Conservation (phyloP, 1,140 invertebrate genomes). For the Hetaerina americana region DNA sequence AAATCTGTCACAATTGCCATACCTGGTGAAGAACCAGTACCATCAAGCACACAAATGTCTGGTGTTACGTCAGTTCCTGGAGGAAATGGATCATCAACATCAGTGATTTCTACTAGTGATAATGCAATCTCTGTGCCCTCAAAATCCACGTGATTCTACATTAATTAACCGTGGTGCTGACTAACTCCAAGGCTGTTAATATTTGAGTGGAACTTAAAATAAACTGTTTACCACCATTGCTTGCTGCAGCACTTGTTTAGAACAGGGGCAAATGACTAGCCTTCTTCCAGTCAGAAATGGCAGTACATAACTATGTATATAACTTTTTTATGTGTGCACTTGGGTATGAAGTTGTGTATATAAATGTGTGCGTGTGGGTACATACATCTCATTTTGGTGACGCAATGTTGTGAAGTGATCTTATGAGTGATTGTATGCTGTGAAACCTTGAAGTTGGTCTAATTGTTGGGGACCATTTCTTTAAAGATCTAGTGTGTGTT, state of each 20-base stretch:
- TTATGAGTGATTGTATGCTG: neutral
- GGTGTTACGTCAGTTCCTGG: neutral
- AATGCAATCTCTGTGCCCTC: neutral
- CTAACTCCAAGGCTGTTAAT: too few species aligned
- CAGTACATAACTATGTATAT: too few species aligned
- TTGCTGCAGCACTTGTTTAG: too few species aligned
- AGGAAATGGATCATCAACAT: neutral
- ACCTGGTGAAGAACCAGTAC: conserved; percentile 9
- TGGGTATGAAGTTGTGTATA: neutral
- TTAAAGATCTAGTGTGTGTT: neutral
- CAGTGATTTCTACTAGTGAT: neutral
- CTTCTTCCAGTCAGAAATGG: neutral
- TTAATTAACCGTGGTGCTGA: too few species aligned
- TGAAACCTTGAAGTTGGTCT: neutral
- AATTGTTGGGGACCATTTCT: neutral
- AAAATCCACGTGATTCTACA: neutral
- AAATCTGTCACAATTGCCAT: conserved; percentile 15
- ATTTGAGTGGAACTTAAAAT: too few species aligned
- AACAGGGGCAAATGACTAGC: too few species aligned
- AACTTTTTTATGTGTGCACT: too few species aligned
- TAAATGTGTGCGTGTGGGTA: neutral
- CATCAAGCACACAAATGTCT: neutral
- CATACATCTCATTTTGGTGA: neutral
- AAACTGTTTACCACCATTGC: too few species aligned
- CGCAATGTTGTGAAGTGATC: neutral